Conservation (phyloP, 2,797 vertebrate genomes). For the Masticophis lateralis region DNA sequence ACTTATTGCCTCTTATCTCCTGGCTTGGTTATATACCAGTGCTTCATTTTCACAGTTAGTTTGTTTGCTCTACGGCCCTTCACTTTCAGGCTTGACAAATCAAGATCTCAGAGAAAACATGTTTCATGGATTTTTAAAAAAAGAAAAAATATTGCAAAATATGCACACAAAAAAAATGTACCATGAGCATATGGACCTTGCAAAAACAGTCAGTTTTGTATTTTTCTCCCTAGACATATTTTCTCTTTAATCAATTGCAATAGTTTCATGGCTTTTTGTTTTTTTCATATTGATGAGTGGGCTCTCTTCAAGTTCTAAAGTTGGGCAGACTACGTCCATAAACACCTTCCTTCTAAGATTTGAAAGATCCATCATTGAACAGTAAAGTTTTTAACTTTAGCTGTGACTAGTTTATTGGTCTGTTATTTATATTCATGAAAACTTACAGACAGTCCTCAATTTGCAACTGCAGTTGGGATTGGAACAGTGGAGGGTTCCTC, state of each 20-base stretch:
- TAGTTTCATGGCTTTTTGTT: background rate
- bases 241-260: background rate
- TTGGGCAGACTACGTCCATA: background rate
- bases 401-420: background rate
- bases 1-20: background rate
- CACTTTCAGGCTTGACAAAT: background rate
- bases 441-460: background rate
- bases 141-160: background rate
- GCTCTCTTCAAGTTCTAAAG: background rate
- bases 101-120: background rate
- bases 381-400: background rate
- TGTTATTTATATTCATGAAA: background rate
- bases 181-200: background rate
- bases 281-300: too few species aligned
- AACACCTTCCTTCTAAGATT: background rate
- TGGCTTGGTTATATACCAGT: background rate
- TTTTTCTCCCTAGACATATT: background rate
- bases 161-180: too few species aligned
- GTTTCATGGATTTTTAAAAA: background rate
- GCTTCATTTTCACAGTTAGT: background rate
- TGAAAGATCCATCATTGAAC: background rate
- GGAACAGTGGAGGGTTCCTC: background rate
- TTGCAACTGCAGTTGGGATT: background rate
- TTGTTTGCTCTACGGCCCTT: background rate
- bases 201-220: background rate